Conservation (phyloP, 1,140 invertebrate genomes). For the Drosophila albomicans region DNA sequence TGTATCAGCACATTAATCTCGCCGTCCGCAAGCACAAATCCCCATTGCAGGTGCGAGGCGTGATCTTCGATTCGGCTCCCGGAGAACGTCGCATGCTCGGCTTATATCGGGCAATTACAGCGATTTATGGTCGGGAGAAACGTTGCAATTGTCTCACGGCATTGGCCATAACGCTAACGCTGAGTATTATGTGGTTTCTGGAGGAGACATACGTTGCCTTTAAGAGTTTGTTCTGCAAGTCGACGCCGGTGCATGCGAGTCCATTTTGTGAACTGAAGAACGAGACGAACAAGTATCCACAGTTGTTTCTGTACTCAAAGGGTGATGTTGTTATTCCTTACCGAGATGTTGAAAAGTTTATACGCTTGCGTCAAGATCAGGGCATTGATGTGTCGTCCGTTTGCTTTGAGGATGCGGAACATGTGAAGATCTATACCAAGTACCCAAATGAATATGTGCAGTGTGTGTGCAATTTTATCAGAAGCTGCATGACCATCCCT, state of each 20-base stretch:
- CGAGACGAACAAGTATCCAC: constrained; percentile 87
- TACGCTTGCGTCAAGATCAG: constrained; percentile 86
- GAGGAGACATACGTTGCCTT: constrained; percentile 85
- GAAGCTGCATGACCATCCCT: constrained; percentile 85
- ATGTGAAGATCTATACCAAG: constrained; percentile 89
- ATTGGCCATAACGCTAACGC: constrained; percentile 86
- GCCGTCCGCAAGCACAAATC: constrained; percentile 86
- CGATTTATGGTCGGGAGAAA: constrained; percentile 87
- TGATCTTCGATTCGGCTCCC: constrained; percentile 91
- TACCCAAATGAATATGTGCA: constrained; percentile 88
- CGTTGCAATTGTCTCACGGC: constrained; percentile 86
- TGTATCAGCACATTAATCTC: constrained; percentile 89
- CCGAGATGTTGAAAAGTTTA: constrained; percentile 88
- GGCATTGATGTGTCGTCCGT: constrained; percentile 88
- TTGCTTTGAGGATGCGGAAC: constrained; percentile 89
- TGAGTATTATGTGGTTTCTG: constrained; percentile 87
- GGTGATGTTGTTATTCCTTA: constrained; percentile 88
- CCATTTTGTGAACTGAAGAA: constrained; percentile 85
- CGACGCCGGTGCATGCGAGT: constrained; percentile 81
- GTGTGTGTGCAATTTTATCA: constrained; percentile 87
- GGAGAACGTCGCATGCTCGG: constrained; percentile 87
- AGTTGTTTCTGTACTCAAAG: constrained; percentile 91
- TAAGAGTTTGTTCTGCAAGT: constrained; percentile 75
- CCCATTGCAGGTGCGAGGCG: constrained; percentile 88
- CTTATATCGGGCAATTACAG: constrained; percentile 87